Conservation (phyloP, 2,888 invertebrate species). For the Pterostichus niger region DNA sequence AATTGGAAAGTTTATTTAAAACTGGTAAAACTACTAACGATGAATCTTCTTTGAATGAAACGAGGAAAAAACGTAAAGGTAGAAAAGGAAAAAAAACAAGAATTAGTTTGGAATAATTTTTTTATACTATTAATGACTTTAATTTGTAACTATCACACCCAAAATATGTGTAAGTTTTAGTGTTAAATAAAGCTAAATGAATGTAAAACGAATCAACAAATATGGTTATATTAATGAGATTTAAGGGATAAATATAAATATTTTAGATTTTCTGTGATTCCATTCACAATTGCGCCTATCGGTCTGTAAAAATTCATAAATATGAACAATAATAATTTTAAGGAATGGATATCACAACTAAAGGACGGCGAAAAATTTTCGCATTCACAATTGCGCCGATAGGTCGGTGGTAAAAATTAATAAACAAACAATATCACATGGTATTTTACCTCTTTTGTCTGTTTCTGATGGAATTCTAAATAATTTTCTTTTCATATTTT, state of each 20-base stretch:
- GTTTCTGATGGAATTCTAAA: too few species aligned
- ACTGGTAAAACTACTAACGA: constrained; percentile 53
- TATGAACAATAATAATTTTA: too few species aligned
- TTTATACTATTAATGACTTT: neutral
- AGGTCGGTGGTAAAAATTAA: too few species aligned
- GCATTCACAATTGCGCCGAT: too few species aligned
- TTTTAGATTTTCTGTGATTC: constrained; percentile 69
- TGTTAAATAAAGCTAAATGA: neutral
- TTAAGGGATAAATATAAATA: constrained; percentile 69
- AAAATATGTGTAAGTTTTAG: neutral
- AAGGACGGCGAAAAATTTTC: too few species aligned
- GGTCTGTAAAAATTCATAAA: too few species aligned
- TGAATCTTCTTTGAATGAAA: constrained; percentile 40
- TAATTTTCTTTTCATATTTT: too few species aligned
- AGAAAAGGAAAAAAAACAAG: constrained; percentile 39
- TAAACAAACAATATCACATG: too few species aligned
- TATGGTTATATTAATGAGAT: constrained; percentile 70
- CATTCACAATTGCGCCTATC: too few species aligned
- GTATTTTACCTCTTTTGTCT: too few species aligned
- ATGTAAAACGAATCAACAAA: constrained; percentile 7
- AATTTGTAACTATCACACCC: too few species aligned
- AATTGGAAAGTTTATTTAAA: constrained; percentile 51
- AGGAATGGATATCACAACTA: too few species aligned
- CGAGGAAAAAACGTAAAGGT: constrained; percentile 2
- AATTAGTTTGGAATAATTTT: constrained; percentile 21